phyloP scores from a whole-genome alignment of 2,888 invertebrate species.

The Ochropleura leucogaster region DNA sequence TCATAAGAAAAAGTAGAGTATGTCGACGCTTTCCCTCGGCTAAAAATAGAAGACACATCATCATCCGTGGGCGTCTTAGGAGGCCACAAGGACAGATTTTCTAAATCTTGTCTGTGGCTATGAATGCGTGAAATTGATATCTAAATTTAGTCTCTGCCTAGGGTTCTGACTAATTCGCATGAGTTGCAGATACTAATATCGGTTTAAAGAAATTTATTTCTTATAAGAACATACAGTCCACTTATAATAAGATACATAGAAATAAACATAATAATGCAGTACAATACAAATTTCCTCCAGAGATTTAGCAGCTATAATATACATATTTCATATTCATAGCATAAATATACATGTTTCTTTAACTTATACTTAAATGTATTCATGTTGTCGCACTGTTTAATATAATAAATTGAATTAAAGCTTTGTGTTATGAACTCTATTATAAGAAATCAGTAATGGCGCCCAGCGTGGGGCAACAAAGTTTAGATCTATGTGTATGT shows the following conservation, averaged over 20 bases:
- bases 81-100: constrained; percentile 7
- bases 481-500: no score
- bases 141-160: constrained; percentile 25
- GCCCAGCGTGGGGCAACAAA: constrained; percentile 4
- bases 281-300: no score
- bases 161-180: background rate
- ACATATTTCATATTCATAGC: no score
- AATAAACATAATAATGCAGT: no score
- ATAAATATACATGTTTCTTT: no score
- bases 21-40: constrained; percentile 9
- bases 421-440: background rate
- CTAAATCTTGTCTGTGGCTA: constrained; percentile 15
- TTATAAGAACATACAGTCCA: no score
- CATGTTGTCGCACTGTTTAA: no score
- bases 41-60: constrained; percentile 42
- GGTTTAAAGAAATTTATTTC: no score
- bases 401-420: background rate
- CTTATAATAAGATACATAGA: no score
- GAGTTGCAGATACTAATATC: background rate
- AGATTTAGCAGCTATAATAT: no score
- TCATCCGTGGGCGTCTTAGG: constrained; percentile 22
- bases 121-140: constrained; percentile 39
- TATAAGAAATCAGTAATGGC: background rate
- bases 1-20: background rate
- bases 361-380: no score